Base-by-base conservation (phyloP, 2,797 vertebrate species). In the Sylvilagus floridanus region DNA sequence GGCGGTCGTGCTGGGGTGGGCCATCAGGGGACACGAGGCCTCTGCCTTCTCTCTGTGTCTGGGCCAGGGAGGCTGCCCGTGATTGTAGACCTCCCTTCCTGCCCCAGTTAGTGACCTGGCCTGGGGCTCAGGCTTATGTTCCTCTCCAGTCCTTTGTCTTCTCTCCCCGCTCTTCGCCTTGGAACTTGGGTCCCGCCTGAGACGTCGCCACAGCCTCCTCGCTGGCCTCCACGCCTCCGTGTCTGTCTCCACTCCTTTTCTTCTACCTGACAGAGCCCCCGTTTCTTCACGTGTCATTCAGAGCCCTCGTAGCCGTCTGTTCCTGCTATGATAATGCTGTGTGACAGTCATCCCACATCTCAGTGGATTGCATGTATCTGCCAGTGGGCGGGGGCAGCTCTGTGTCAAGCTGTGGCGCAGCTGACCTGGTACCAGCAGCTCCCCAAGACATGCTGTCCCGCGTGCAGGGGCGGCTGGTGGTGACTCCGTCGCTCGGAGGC, bases 61-160 rank as follows among this genome's bases (percentile, higher is more conserved):
- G 63, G 28, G n/a, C 30, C 9, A 2, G 28, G 24, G 17, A 35
- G 42, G 28, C 28, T 10, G n/a, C 26, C 73, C 50, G 0, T 28
- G 2, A 2, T 2, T 7, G 12, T 5, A 50, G 35, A 11, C 4
- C 14, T 69, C 69, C 9, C 11, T 28, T 78, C 17, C 4, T 32
- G 63, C 22, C 60, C 2, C 14, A 9, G 19, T 32, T 35, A 6
- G n/a, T n/a, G 11, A 7, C 77, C 72, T 5, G 0, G 24, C 79
- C 32, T 0, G 7, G 17, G 21, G 7, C 1, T 35, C 17, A 10
- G 42, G 9, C 6, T 22, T 54, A 2, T 0, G 4, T 10, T 0
- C 30, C 62, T 68, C 2, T 50, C 42, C 10, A 17, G 9, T 42
- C 32, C 26, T 2, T 35, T 19, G 12, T 42, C 60, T 47, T 0